Percentiles rank a stretch among this genome's conserved stretches.
Evolutionary conservation across 35 echinoderm and acorn worm genomes (phyloP).

Genomic region (Amphiura filiformis): DNA sequence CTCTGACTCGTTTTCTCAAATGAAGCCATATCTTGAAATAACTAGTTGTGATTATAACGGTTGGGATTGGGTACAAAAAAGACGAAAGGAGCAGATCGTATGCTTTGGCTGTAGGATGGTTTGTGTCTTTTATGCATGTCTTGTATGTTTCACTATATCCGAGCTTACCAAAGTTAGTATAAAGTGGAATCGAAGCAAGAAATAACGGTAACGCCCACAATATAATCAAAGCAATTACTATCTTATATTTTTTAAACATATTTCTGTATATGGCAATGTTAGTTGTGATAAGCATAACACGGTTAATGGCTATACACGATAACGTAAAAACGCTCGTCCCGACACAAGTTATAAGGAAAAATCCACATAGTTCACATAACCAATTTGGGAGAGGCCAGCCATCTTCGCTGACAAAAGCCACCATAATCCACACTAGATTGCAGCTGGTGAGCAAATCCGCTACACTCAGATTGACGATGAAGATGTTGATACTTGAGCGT

Average conservation of each 20-base stretch:
- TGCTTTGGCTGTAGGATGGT: neutral
- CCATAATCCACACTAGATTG: slow-evolving; percentile 15
- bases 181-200: slow-evolving; percentile 23
- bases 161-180: slow-evolving; percentile 34
- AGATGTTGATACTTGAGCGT: slow-evolving; percentile 58
- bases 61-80: slow-evolving; percentile 7
- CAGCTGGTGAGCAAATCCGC: slow-evolving; percentile 53
- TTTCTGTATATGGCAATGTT: slow-evolving; percentile 17
- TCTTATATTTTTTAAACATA: slow-evolving; percentile 13
- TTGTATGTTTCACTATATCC: slow-evolving; percentile 53
- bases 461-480: slow-evolving; percentile 42
- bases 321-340: slow-evolving; percentile 58
- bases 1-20: slow-evolving; percentile 6
- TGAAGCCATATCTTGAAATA: slow-evolving; percentile 3
- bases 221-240: slow-evolving; percentile 13
- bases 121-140: slow-evolving; percentile 5
- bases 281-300: slow-evolving; percentile 47
- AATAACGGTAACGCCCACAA: slow-evolving; percentile 54
- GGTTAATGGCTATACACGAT: slow-evolving; percentile 59
- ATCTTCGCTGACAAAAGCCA: slow-evolving; percentile 28
- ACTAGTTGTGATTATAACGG: slow-evolving; percentile 15
- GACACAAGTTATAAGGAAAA: slow-evolving; percentile 35
- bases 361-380: slow-evolving; percentile 32
- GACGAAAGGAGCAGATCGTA: slow-evolving; percentile 18
- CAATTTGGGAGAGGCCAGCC: slow-evolving; percentile 23